A percentile compares a stretch with the other conserved stretches of the same genome.
These are phyloP conservation scores for Ramazzottius varieornatus DNA, from an alignment of 2,888 invertebrate species.

Conservation along the genomic window DNA sequence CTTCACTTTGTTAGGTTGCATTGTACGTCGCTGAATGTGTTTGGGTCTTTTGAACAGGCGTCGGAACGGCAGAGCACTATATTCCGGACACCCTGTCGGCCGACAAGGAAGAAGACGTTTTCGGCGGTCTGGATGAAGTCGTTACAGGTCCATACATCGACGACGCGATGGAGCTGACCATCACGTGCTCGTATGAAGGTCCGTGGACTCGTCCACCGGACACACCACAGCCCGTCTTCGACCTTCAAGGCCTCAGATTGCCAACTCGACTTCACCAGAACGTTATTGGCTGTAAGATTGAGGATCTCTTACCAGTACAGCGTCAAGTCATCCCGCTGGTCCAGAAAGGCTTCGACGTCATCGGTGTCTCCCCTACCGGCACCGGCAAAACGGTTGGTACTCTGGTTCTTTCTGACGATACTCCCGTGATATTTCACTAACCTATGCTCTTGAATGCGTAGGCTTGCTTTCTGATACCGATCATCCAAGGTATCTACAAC, in stretches of 20 bases:
- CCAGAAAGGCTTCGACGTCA: neutral
- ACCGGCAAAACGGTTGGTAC: neutral
- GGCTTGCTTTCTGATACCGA: neutral
- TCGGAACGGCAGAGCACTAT: neutral
- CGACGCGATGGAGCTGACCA: neutral
- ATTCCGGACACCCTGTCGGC: neutral
- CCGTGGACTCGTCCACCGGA: neutral
- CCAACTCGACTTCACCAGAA: neutral
- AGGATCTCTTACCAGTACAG: neutral
- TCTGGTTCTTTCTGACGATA: neutral
- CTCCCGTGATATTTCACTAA: neutral
- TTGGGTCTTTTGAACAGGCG: neutral
- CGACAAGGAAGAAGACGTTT: neutral
- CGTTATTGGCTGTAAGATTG: neutral
- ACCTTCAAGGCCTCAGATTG: neutral
- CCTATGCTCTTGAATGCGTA: neutral
- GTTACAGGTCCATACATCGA: neutral
- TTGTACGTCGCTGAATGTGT: too few relatives aligned
- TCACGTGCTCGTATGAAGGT: neutral
- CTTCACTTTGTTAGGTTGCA: too few relatives aligned
- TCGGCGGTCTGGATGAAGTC: neutral
- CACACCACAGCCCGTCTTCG: neutral
- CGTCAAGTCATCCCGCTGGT: neutral
- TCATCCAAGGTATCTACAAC: neutral
- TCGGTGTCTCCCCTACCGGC: neutral